Conservation (phyloP, 2,797 vertebrate genomes). For the Acanthurus tractus region DNA sequence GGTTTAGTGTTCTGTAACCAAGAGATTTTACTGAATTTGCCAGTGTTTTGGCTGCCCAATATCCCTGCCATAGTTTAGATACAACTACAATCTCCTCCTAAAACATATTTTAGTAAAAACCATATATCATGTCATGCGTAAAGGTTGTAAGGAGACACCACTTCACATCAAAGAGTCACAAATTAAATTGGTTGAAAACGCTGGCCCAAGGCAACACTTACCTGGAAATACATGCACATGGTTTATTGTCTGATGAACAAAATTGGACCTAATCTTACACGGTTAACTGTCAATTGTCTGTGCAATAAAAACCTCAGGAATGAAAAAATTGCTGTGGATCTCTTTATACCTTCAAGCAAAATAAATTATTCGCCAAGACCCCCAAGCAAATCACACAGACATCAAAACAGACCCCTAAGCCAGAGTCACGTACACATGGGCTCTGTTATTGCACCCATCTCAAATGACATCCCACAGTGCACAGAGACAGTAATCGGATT, state of each 20-base stretch:
- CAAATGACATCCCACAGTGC: constrained; percentile 56
- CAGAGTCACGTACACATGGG: constrained; percentile 26
- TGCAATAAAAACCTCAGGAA: constrained; percentile 8
- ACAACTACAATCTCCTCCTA: not conserved
- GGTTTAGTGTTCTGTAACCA: not conserved
- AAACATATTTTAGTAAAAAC: not conserved
- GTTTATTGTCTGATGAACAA: not conserved
- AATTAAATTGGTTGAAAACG: not conserved
- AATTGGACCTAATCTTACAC: not conserved
- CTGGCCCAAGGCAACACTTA: not conserved
- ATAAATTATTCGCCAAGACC: constrained; percentile 21
- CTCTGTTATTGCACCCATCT: constrained; percentile 54
- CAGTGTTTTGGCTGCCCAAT: not conserved
- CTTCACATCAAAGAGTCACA: not conserved
- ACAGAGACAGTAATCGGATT: constrained; percentile 68
- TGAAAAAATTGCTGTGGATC: not conserved
- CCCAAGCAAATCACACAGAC: constrained; percentile 28
- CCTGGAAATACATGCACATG: not conserved
- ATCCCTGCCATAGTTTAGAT: not conserved
- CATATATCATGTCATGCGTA: not conserved
- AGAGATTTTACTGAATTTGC: not conserved
- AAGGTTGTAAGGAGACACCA: not conserved
- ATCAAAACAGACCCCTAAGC: constrained; percentile 38
- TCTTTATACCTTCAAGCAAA: constrained; percentile 34
- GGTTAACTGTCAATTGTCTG: not conserved